These are phyloP conservation scores for Dynastes hyllus DNA, from an alignment of 2,888 invertebrate species.

Conservation along the genomic window DNA sequence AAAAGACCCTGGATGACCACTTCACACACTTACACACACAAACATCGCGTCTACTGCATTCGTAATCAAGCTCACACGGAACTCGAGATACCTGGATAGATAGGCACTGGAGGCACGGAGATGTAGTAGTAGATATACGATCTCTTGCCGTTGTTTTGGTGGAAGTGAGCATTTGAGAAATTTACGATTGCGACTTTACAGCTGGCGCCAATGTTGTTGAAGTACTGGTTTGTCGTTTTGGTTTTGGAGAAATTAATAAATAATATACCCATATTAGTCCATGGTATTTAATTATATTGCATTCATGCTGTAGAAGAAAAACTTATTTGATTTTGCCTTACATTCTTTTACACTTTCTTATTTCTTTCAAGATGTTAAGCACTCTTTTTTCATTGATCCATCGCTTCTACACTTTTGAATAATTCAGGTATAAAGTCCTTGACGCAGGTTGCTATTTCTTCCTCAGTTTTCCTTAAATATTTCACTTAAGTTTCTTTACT, in stretches of 20 bases:
- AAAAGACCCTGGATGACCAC: neutral
- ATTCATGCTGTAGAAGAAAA: neutral
- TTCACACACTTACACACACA: neutral
- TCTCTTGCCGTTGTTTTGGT: neutral
- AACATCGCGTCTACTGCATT: neutral
- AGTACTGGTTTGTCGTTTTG: neutral
- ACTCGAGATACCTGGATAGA: neutral
- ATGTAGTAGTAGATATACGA: slow-evolving; percentile 6
- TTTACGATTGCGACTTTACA: slow-evolving; percentile 9
- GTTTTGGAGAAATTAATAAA: neutral
- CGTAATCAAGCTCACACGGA: too few species aligned
- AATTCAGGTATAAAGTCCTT: too few species aligned
- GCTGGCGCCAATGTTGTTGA: neutral
- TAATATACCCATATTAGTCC: neutral
- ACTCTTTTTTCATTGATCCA: too few species aligned
- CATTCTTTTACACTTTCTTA: neutral
- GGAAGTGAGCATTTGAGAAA: neutral
- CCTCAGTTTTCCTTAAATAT: too few species aligned
- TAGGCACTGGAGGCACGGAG: neutral
- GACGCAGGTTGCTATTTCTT: too few species aligned
- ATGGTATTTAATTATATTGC: neutral
- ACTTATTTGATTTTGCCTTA: neutral
- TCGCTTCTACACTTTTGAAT: too few species aligned
- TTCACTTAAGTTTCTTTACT: too few species aligned
- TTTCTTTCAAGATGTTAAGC: too few species aligned